Percentiles rank a stretch among this genome's conserved stretches.
These are phyloP conservation scores for Chrysochloris asiatica DNA, from an alignment of 2,113 vertebrate species.

Conservation along the genomic window DNA sequence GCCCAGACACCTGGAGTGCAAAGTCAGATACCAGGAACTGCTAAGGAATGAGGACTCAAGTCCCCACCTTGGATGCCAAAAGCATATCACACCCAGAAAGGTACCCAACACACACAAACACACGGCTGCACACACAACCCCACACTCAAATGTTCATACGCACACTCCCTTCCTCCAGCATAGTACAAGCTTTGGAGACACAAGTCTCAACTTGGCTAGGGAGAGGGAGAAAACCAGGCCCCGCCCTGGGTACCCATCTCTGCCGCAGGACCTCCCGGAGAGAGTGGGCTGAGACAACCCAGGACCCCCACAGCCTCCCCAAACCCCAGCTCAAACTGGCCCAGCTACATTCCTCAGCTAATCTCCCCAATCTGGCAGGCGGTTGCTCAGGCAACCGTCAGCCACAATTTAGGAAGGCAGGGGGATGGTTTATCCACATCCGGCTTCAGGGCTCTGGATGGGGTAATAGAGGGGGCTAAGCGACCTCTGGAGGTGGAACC, in stretches of 20 bases:
- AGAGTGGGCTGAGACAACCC: constrained; percentile 27
- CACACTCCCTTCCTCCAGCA: not conserved
- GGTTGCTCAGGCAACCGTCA: constrained; percentile 77
- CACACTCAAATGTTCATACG: not conserved
- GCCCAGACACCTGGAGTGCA: not conserved
- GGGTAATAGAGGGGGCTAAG: constrained; percentile 25
- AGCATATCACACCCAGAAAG: not conserved
- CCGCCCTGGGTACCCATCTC: not conserved
- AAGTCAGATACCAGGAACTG: not conserved
- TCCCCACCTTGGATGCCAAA: not conserved
- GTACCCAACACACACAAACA: not conserved
- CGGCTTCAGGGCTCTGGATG: constrained; percentile 24
- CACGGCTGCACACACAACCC: not conserved
- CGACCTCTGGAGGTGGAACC: not conserved
- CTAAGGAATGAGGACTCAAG: not conserved
- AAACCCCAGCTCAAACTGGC: constrained; percentile 67
- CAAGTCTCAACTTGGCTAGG: not conserved
- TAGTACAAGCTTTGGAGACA: not conserved
- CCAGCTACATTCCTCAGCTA: constrained; percentile 79
- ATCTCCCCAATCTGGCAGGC: constrained; percentile 77
- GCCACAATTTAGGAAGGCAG: constrained; percentile 75
- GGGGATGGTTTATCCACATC: constrained; percentile 70
- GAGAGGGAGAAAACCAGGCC: not conserved
- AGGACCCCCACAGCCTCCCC: constrained; percentile 60
- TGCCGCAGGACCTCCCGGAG: not conserved